A percentile compares a stretch with the other conserved stretches of the same genome.
Conservation (phyloP, 2,113 vertebrate genomes). For the Miniopterus natalensis region DNA sequence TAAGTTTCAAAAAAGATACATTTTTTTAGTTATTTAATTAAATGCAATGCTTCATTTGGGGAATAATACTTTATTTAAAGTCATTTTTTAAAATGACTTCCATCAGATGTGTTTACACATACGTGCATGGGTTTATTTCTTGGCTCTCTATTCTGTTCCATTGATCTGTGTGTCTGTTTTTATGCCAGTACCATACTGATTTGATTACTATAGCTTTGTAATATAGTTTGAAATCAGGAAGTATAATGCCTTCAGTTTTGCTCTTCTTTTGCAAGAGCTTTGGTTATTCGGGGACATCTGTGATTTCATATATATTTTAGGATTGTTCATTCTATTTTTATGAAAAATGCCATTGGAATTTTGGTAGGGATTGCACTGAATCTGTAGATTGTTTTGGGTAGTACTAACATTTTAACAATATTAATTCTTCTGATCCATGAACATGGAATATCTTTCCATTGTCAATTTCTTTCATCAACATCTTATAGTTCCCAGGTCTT, state of each 20-base stretch:
- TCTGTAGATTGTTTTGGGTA: slow-evolving; percentile 5
- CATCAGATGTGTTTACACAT: neutral
- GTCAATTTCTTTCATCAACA: neutral
- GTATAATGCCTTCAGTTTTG: neutral
- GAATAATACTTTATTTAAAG: slow-evolving; percentile 41
- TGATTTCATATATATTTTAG: neutral
- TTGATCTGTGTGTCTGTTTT: too few species aligned
- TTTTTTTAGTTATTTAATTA: slow-evolving; percentile 44
- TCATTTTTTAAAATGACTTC: slow-evolving; percentile 29
- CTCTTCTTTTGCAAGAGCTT: neutral
- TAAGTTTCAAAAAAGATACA: slow-evolving; percentile 20
- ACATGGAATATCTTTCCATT: neutral
- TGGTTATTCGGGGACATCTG: neutral
- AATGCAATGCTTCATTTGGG: neutral
- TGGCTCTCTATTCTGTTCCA: neutral
- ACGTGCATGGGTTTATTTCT: neutral
- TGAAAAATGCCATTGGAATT: neutral
- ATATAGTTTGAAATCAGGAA: neutral
- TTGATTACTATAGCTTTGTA: neutral
- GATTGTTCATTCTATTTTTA: neutral
- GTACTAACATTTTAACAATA: neutral
- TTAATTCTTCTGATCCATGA: neutral
- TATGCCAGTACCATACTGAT: too few species aligned
- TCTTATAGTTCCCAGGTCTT: neutral
- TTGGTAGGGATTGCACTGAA: neutral